A percentile compares a stretch with the other conserved stretches of the same genome.
Conservation (phyloP, 1,140 invertebrate species). For the Drosophila trapezifrons region DNA sequence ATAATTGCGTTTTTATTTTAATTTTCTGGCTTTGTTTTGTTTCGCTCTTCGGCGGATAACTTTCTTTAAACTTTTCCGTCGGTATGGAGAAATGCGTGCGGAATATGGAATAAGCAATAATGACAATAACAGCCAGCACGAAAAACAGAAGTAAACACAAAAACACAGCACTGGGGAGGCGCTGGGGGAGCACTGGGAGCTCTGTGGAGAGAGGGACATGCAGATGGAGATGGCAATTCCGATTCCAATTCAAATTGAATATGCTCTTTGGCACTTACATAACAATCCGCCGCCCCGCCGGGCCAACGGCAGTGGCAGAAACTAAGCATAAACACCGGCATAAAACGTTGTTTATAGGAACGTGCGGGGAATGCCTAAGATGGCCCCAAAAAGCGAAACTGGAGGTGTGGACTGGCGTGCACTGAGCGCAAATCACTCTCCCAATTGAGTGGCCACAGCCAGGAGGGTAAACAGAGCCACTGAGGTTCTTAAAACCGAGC, state of each 20-base stretch:
- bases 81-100: slow-evolving; percentile 24
- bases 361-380: slow-evolving; percentile 51
- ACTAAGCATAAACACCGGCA: slow-evolving; percentile 68
- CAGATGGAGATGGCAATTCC: slow-evolving; percentile 26
- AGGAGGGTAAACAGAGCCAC: too few species aligned
- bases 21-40: slow-evolving; percentile 26
- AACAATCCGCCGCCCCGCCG: slow-evolving; percentile 30
- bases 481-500: too few species aligned
- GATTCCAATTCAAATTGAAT: slow-evolving; percentile 71
- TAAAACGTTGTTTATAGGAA: slow-evolving; percentile 70
- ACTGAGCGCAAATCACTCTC: slow-evolving; percentile 1
- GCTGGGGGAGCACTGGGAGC: neutral
- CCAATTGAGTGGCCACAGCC: too few species aligned
- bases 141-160: neutral
- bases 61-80: slow-evolving; percentile 54
- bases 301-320: slow-evolving; percentile 29
- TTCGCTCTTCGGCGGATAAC: slow-evolving; percentile 23
- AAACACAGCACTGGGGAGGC: neutral
- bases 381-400: neutral
- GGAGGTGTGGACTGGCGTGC: neutral
- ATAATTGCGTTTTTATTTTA: slow-evolving; percentile 37
- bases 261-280: slow-evolving; percentile 64
- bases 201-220: neutral
- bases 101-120: slow-evolving; percentile 51
- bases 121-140: slow-evolving; percentile 7